Evolutionary conservation across 2,797 vertebrate species (phyloP).

Genomic region (Clarias platycephalus): DNA sequence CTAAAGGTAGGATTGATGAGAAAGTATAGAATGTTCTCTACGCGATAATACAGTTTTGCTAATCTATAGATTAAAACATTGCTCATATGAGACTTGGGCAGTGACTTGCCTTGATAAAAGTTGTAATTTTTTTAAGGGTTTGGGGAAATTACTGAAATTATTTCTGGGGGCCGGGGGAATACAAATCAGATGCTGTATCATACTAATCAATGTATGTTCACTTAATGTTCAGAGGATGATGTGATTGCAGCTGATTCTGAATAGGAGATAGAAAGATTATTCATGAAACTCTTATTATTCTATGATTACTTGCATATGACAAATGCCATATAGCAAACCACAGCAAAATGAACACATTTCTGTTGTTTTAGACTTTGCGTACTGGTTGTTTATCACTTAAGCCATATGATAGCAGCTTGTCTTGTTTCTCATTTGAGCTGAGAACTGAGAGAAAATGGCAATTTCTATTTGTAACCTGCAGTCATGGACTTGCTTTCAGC

Average conservation of each 20-base stretch:
- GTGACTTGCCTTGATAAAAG: neutral
- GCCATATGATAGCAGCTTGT: neutral
- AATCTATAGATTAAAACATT: neutral
- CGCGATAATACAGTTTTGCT: neutral
- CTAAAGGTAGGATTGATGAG: neutral
- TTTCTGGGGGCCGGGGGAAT: neutral
- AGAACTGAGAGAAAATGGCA: neutral
- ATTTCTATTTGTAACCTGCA: neutral
- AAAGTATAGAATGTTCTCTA: neutral
- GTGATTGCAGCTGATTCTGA: neutral
- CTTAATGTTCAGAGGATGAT: neutral
- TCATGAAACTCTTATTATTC: neutral
- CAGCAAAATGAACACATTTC: neutral
- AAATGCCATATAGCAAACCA: neutral
- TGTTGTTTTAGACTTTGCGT: neutral
- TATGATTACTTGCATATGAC: neutral
- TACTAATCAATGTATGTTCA: neutral
- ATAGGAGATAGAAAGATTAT: neutral
- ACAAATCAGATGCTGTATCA: slow-evolving; percentile 2
- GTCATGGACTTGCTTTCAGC: neutral
- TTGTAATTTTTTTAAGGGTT: neutral
- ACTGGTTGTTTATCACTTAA: neutral
- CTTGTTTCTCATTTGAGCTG: slow-evolving; percentile 7
- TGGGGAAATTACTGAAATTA: neutral
- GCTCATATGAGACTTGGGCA: slow-evolving; percentile 1